Base-by-base conservation (phyloP, 2,888 invertebrate species). In the Caenorhabditis imperialis region DNA sequence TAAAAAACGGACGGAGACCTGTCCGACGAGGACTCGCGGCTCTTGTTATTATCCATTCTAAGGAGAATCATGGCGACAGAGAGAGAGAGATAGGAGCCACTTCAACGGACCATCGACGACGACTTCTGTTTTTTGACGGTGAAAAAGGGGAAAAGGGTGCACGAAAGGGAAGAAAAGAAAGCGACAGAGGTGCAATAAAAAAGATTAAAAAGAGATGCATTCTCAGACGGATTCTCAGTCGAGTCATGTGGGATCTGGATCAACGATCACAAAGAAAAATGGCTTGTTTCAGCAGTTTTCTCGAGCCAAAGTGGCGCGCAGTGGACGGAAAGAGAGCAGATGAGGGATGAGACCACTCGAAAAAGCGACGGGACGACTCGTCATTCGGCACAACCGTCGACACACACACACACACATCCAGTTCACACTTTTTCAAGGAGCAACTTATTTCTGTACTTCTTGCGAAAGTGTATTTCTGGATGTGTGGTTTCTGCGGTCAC, bases 21-120 rank as follows among this genome's bases (percentile, higher is more conserved):
- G 44, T 73, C 73, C 35, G 73, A 73, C 50, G 73, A 73, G 1
- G 73, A 73, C 18, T 73, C 73, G 42, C 73, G 71, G 45, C 61
- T 58, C 45, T 72, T 72, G 60, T 65, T 72, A 53, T 73, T 65
- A 73, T 73, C 73, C 73, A 73, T 73, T 73, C 73, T 65, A 55
- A 73, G 73, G 22, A 73, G 73, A 65, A 73, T 73, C 73, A 73
- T 73, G 27, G 23, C 61, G 44, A 40, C 18, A 14, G n/a, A 6
- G 18, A 7, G 6, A 14, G 40, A 40, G 7, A n/a, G n/a, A n/a
- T n/a, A n/a, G n/a, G 61, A 25, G 42, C 35, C 18, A 18, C 37
- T 53, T 58, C 58, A 69, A 53, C 67, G 67, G 44, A 69, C 67
- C 67, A 69, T 69, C 58, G 45, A 47, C 37, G 42, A 8, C 30